Percentiles rank a stretch among this genome's conserved stretches.
Evolutionary conservation across 2,113 vertebrate species (phyloP).

Genomic region (Thalassarche chlororhynchos): DNA sequence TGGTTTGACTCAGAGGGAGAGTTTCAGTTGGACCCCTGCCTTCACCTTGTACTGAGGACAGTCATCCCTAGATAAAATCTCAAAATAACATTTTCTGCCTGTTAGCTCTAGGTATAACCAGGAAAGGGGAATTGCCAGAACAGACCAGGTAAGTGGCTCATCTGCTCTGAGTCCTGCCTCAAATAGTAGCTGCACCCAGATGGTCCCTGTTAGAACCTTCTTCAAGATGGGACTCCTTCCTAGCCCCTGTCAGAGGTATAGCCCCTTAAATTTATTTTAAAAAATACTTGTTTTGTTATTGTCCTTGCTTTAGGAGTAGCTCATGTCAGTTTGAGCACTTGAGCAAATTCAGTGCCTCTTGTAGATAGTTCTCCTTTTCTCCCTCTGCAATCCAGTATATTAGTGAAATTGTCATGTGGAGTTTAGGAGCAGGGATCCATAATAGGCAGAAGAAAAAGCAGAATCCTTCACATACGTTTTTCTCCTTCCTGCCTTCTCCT

Average conservation of each 20-base stretch:
- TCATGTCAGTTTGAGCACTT: not conserved
- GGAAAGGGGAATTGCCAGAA: not conserved
- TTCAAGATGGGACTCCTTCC: not conserved
- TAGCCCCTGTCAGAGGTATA: not conserved
- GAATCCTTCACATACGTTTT: not conserved
- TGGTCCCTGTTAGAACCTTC: not conserved
- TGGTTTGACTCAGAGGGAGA: conserved; percentile 9
- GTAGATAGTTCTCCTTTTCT: not conserved
- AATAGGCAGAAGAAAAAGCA: not conserved
- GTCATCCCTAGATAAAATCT: not conserved
- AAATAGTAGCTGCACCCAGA: not conserved
- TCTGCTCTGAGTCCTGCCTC: not conserved
- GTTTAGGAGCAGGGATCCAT: not conserved
- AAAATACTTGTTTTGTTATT: not conserved
- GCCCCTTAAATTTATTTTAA: not conserved
- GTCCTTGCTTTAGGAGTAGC: not conserved
- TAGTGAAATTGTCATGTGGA: not conserved
- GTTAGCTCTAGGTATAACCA: not conserved
- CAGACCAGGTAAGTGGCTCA: not conserved
- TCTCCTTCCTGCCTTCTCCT: not conserved
- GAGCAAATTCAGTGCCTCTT: not conserved
- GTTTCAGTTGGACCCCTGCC: conserved; percentile 7
- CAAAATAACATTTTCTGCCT: not conserved
- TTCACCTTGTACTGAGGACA: not conserved
- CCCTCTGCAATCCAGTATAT: not conserved